Base-by-base conservation (phyloP, 92 coral and sea anemone genomes). In the Porites evermanni region DNA sequence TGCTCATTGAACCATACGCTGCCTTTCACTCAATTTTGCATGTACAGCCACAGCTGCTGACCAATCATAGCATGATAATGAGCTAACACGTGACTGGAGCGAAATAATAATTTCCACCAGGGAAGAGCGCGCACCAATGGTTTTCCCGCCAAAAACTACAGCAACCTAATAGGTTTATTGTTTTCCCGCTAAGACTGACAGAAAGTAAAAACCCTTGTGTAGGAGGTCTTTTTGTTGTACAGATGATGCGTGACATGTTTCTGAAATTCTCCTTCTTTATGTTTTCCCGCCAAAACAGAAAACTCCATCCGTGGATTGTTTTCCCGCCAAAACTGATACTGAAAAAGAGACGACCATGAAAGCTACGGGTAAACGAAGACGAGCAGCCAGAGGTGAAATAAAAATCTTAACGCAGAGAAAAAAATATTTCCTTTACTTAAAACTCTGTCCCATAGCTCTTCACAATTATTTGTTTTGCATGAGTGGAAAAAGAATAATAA, bases 1-100 rank as follows among this genome's bases (percentile, higher is more conserved):
- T 82, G 72, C 78, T 58, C 79, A 82, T 11, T 47, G 79, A 72
- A 23, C 79, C 79, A 82, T 47, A 11, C 18, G 70, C 64, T 23
- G 12, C 9, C 69, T 70, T 2, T 59, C 38, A 19, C 44, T 60
- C 56, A 70, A 17, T 69, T 12, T 10, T 4, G 47, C 67, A 19
- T 54, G 76, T 54, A 3, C 69, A 58, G 2, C 14, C 6, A 16
- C 24, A 79, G 29, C 12, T 12, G 32, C 32, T 14, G 18, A 32
- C 63, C 61, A 20, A 24, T 67, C 16, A 53, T 4, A 24, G 53
- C 19, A 12, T 23, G 52, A 68, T 23, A 18, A 56, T 23, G 56
- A 21, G 53, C 47, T 67, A 64, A n/a, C 54, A 50, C 50, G 75
- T 13, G 60, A 79, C 66, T 32, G 6, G 13, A 19, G 18, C 54